Conservation (phyloP, 2,113 vertebrate species). For the Petaurus breviceps region DNA sequence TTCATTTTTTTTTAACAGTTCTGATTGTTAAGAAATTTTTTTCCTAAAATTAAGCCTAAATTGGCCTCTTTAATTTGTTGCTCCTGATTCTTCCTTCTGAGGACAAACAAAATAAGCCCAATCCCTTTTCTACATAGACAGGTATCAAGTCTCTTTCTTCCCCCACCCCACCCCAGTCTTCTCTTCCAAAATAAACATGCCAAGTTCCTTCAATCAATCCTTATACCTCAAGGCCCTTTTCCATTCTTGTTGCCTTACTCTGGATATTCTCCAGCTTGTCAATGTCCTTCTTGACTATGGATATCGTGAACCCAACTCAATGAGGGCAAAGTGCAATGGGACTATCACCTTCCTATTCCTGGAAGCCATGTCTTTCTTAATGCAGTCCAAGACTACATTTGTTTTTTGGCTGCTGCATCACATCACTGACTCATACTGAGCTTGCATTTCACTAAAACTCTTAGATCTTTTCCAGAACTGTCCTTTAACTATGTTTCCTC, state of each 20-base stretch:
- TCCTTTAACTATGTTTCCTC: neutral
- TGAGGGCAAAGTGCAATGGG: neutral
- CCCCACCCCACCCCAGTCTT: neutral
- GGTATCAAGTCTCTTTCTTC: neutral
- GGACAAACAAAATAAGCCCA: neutral
- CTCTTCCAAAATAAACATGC: neutral
- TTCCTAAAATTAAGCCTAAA: neutral
- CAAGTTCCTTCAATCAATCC: neutral
- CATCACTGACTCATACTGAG: neutral
- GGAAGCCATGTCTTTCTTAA: neutral
- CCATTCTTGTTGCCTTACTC: neutral
- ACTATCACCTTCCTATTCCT: neutral
- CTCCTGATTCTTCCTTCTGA: neutral
- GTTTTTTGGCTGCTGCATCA: neutral
- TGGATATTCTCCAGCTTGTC: neutral
- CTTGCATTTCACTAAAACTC: neutral
- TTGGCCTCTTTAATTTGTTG: neutral
- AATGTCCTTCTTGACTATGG: neutral
- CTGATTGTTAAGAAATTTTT: neutral
- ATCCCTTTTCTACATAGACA: neutral
- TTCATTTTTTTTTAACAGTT: neutral
- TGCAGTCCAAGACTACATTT: neutral
- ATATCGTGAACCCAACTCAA: neutral
- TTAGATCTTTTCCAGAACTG: neutral
- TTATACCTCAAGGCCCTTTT: neutral